Percentiles rank a stretch among this genome's conserved stretches.
These are phyloP conservation scores for Orthosia cruda DNA, from an alignment of 2,888 invertebrate species.

Conservation along the genomic window DNA sequence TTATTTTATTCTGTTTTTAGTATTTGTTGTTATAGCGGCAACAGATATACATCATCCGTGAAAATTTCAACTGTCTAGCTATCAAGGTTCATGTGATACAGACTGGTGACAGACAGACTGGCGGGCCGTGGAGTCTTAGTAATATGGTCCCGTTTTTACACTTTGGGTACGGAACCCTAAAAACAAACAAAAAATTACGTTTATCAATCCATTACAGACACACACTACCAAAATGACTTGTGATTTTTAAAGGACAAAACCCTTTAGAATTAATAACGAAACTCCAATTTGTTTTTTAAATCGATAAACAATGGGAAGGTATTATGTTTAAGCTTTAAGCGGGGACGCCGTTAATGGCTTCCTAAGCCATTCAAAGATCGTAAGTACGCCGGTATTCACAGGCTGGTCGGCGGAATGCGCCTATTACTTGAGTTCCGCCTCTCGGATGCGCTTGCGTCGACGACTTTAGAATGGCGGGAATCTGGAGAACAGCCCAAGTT, in stretches of 20 bases:
- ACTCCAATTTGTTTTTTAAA: conserved; percentile 63
- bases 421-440: conserved; percentile 88
- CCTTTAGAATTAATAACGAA: conserved; percentile 42
- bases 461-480: conserved; percentile 82
- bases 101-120: no score
- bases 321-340: conserved; percentile 72
- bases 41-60: no score
- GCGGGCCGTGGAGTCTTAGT: no score
- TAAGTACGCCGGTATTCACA: conserved; percentile 83
- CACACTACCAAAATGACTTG: conserved; percentile 12
- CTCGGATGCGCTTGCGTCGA: conserved; percentile 78
- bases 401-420: conserved; percentile 84
- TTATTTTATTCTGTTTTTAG: no score
- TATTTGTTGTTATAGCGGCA: no score
- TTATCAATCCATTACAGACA: conserved; percentile 13
- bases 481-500: conserved; percentile 70
- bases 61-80: no score
- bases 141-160: no score
- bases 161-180: no score
- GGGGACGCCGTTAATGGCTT: conserved; percentile 79
- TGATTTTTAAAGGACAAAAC: conserved; percentile 14
- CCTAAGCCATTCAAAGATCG: conserved; percentile 81
- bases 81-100: no score
- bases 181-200: not conserved
- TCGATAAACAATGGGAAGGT: conserved; percentile 71